Evolutionary conservation across 2,797 vertebrate species (phyloP), one percentile per base, ranked within the genome.

Genomic region (Smutsia gigantea): DNA sequence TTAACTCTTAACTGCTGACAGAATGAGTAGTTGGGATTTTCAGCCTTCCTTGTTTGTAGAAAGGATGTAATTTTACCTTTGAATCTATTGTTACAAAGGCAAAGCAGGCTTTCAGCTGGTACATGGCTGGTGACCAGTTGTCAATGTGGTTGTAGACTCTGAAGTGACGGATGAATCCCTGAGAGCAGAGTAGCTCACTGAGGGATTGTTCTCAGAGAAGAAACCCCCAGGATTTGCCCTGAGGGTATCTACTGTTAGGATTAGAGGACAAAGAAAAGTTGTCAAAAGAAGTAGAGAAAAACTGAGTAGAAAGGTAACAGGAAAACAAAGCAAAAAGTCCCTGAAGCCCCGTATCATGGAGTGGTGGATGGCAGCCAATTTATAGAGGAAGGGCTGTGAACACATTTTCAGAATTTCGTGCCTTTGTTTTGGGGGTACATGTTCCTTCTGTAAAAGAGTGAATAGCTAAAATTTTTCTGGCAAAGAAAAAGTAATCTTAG

Each of bases 401-500:
- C 74, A 29, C 15, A 42, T n/a, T 79, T 64, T 34, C 34, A n/a
- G 51, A 77, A 59, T 23, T 57, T 39, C 39, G 19, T 79, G 68
- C 46, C 39, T 63, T 69, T 37, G 42, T 68, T 4, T 42, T 46
- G 23, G 25, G 25, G 42, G 10, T 18, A 25, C 55, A 14, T 25
- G 37, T 37, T 71, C 55, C 42, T 95, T 79, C 46, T 29, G 27
- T 75, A 84, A 46, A 55, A n/a, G 13, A 25, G 7, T 15, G 23
- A 78, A 17, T 7, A 87, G 55, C 59, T 85, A 37, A 46, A 66
- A 8, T 2, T 34, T 57, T 39, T 86, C 39, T 77, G 63, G 49
- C 39, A 93, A 78, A 85, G 23, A 31, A 90, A 93, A 94, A 93
- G 34, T 72, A 18, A 93, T 49, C 5, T 23, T 89, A 77, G 2